Conservation (phyloP, 2,113 vertebrate species). For the Esox niger region DNA sequence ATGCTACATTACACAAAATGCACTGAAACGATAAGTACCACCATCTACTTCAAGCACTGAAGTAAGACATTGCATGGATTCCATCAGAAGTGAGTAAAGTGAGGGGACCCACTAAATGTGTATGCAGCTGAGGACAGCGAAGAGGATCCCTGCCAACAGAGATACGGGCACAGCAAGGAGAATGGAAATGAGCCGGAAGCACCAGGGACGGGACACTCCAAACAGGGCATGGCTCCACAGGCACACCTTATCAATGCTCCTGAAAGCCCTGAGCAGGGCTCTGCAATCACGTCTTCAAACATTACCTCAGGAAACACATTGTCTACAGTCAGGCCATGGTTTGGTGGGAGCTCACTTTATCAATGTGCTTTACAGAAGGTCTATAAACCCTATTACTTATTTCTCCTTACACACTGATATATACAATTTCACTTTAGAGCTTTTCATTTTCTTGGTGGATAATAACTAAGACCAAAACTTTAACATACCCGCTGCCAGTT, state of each 20-base stretch:
- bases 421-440: too few relatives aligned
- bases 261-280: constrained; percentile 55
- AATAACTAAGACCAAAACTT: too few relatives aligned
- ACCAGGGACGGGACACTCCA: constrained; percentile 60
- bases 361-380: too few relatives aligned
- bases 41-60: too few relatives aligned
- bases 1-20: background rate
- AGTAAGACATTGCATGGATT: too few relatives aligned
- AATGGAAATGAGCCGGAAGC: constrained; percentile 54
- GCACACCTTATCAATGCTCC: constrained; percentile 64
- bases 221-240: constrained; percentile 62
- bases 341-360: too few relatives aligned
- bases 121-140: constrained; percentile 60
- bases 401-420: too few relatives aligned
- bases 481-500: too few relatives aligned
- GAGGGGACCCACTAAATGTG: constrained; percentile 59
- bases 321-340: background rate
- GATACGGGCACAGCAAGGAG: constrained; percentile 61
- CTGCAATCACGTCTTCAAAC: constrained; percentile 68
- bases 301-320: constrained; percentile 48
- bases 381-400: too few relatives aligned
- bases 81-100: too few relatives aligned
- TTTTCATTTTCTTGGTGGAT: too few relatives aligned
- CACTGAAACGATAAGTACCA: background rate
- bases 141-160: constrained; percentile 53